Base-by-base conservation (phyloP, 2,113 vertebrate genomes). In the Nanorana parkeri region DNA sequence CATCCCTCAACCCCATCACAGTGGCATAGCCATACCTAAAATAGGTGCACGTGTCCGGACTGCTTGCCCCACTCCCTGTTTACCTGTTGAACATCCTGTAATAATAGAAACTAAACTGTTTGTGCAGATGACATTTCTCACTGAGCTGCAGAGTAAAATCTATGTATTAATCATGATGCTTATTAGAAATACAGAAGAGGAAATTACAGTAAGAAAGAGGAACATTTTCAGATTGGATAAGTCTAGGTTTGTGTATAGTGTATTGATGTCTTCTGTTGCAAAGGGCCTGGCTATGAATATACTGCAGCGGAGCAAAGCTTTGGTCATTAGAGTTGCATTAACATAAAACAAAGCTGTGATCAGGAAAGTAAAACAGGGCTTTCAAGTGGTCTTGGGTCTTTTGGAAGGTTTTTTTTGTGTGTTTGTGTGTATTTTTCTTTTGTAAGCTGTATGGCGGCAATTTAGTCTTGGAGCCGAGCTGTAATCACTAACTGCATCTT, bases 331-430 rank as follows among this genome's bases (percentile, higher is more conserved):
- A 64, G 63, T 56, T 8, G 60, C 79, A 81, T 73, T 73, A 81
- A 65, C 79, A 81, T 81, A 74, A 81, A 81, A 81, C 61, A 81
- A 74, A 81, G 71, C 69, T 81, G 60, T 74, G 61, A 81, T 81
- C 79, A 81, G 20, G 29, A 55, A 81, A 72, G 69, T 73, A 74
- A 81, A 81, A 74, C 55, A 74, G 73, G 79, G 47, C 79, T 81
- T 81, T 74, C 79, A 81, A 74, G 69, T 69, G 47, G 65, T 65
- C 23, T 74, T 60, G 72, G 54, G 63, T 81, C 47, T 41, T 55
- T 74, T 47, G 51, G 66, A 74, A 73, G 79, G 69, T 81, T 74
- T 55, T 81, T 21, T 36, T 36, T 76, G 41, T 76, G 8, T 41
- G 41, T 63, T 19, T 61, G 23, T 74, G 8, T 47, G 21, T 72